Conservation (phyloP, 2,797 vertebrate species). For the Todus mexicanus region DNA sequence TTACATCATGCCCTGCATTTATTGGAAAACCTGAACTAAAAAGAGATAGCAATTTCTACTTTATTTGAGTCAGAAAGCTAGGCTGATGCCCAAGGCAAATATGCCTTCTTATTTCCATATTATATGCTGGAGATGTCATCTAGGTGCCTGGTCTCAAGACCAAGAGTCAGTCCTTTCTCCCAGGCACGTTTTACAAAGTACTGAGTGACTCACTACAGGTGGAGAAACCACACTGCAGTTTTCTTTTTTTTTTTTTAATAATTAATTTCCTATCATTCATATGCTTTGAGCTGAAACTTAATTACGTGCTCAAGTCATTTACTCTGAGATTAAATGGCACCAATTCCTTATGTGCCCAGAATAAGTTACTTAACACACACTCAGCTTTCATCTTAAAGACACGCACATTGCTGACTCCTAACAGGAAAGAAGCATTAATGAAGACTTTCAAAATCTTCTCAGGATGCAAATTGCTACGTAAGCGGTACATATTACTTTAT, state of each 20-base stretch:
- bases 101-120: background rate
- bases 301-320: background rate
- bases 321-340: background rate
- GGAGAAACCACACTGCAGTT: background rate
- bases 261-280: background rate
- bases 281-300: background rate
- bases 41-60: background rate
- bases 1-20: background rate
- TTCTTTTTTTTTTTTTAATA: background rate
- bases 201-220: background rate
- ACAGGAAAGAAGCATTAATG: background rate
- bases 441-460: background rate
- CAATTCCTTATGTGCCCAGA: background rate
- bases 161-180: background rate
- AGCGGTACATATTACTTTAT: background rate
- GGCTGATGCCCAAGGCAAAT: background rate
- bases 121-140: background rate
- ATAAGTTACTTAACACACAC: background rate
- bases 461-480: background rate
- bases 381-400: background rate
- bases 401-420: background rate
- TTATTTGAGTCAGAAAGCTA: background rate
- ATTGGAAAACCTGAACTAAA: background rate
- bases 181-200: background rate
- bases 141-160: background rate